Base-by-base conservation (phyloP, 2,888 invertebrate genomes). In the Tricholauxania praeusta region DNA sequence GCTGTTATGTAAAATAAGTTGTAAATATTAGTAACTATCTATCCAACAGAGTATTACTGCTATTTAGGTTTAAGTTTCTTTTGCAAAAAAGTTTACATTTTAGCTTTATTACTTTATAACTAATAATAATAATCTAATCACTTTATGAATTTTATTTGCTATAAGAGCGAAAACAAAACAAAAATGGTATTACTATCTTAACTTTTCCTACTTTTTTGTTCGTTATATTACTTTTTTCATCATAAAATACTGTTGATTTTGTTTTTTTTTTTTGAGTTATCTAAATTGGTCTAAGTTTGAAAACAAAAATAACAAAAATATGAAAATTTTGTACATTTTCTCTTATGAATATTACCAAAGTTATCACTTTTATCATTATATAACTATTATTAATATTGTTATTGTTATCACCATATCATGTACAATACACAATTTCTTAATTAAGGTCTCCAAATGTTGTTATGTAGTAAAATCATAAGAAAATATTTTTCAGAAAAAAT, bases 301-400 rank as follows among this genome's bases (percentile, higher is more conserved):
- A 48, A 49, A n/a, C 17, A 48, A 63, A 47, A 55, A 49, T n/a
- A 49, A n/a, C 17, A 48, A 63, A 47, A 55, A 49, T n/a, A 64
- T 51, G 19, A n/a, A 12, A 12, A 64, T 28, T 22, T 19, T 19
- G 28, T 22, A 57, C 5, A 57, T 22, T 57, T 57, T 19, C 19
- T 22, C 12, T 12, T 8, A 57, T 19, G 3, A 17, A 15, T 63
- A 39, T 22, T 67, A 67, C 48, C 57, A 51, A 59, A 48, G 52
- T 72, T 39, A 28, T 47, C 19, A 67, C 28, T 69, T 57, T 49
- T 70, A 62, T 72, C 65, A 52, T 49, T 60, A 63, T 19, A 72
- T 66, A 22, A 66, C 48, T 67, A 28, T 55, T 65, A 53, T 62
- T 71, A 49, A 49, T 48, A 47, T 64, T 47, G 14, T 64, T 64